These are phyloP conservation scores for Cheilosia soror DNA, from an alignment of 2,888 invertebrate species.

Conservation along the genomic window DNA sequence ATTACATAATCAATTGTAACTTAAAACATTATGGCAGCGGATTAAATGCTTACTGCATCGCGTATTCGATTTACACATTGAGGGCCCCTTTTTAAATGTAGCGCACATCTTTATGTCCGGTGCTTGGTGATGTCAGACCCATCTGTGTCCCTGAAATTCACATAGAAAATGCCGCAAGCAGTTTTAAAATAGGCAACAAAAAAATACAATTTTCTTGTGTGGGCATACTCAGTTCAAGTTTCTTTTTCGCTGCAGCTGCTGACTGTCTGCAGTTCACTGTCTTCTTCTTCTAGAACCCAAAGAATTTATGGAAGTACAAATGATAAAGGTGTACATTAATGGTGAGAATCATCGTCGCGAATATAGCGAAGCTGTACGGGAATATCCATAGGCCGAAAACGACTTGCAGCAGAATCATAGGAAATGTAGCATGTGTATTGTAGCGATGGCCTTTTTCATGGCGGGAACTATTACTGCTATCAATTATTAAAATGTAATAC, in stretches of 20 bases:
- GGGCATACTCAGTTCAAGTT: background rate
- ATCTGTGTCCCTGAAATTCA: background rate
- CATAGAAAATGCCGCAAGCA: background rate
- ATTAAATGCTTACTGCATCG: no score
- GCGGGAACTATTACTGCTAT: conserved; percentile 86
- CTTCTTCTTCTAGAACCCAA: conserved; percentile 87
- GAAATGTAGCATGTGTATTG: conserved; percentile 90
- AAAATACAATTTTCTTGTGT: background rate
- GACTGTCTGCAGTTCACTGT: conserved; percentile 33
- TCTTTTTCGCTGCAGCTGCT: conserved; percentile 10
- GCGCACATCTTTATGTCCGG: background rate
- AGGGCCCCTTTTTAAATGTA: background rate
- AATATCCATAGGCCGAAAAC: conserved; percentile 84
- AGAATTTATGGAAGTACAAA: conserved; percentile 88
- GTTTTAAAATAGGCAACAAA: background rate
- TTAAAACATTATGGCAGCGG: no score
- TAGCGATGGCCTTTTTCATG: conserved; percentile 87
- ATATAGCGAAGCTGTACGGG: conserved; percentile 84
- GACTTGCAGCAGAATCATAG: conserved; percentile 86
- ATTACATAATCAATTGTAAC: no score
- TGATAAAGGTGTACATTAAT: conserved; percentile 87
- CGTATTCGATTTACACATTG: background rate
- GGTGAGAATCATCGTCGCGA: conserved; percentile 83
- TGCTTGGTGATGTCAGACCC: background rate
- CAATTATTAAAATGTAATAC: conserved; percentile 91